phyloP scores from a whole-genome alignment of 2,888 invertebrate species.

The Drosophila diplacantha region DNA sequence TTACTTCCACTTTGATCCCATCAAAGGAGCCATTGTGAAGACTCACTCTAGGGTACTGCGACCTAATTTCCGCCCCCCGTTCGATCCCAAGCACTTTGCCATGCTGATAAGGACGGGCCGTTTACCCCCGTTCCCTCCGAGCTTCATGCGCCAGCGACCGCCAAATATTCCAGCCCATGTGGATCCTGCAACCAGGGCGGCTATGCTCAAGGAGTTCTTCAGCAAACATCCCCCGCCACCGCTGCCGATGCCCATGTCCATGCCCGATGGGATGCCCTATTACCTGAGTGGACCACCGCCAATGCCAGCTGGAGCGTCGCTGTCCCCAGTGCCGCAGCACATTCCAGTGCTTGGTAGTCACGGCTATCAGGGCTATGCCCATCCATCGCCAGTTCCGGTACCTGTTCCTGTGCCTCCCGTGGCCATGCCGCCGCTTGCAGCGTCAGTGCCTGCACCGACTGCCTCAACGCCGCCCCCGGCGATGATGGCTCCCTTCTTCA shows the following conservation, averaged over 20 bases:
- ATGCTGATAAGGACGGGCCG: slow-evolving; percentile 51
- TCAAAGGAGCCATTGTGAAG: slow-evolving; percentile 71
- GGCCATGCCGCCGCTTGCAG: slow-evolving; percentile 24
- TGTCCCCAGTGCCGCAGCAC: slow-evolving; percentile 44
- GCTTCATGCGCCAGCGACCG: slow-evolving; percentile 52
- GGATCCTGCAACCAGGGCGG: slow-evolving; percentile 45
- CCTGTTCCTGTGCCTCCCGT: slow-evolving; percentile 38
- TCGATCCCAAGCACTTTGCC: slow-evolving; percentile 71
- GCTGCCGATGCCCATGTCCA: slow-evolving; percentile 15
- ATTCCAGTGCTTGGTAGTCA: slow-evolving; percentile 64
- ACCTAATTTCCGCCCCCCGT: slow-evolving; percentile 65
- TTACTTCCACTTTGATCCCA: slow-evolving; percentile 75
- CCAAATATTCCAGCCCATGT: slow-evolving; percentile 59
- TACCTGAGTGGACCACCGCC: slow-evolving; percentile 72
- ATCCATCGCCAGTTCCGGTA: slow-evolving; percentile 17
- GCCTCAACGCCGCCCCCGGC: slow-evolving; percentile 36
- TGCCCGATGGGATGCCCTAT: slow-evolving; percentile 46
- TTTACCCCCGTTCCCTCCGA: slow-evolving; percentile 41
- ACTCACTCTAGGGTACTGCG: slow-evolving; percentile 70
- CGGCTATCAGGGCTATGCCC: slow-evolving; percentile 42
- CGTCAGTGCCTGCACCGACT: slow-evolving; percentile 13
- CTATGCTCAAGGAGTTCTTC: slow-evolving; percentile 56
- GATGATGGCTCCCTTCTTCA: slow-evolving; percentile 40
- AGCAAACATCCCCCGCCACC: slow-evolving; percentile 54
- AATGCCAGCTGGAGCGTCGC: slow-evolving; percentile 6